These are phyloP conservation scores for Chironomus tentans DNA, from an alignment of 2,888 invertebrate species.

Conservation along the genomic window DNA sequence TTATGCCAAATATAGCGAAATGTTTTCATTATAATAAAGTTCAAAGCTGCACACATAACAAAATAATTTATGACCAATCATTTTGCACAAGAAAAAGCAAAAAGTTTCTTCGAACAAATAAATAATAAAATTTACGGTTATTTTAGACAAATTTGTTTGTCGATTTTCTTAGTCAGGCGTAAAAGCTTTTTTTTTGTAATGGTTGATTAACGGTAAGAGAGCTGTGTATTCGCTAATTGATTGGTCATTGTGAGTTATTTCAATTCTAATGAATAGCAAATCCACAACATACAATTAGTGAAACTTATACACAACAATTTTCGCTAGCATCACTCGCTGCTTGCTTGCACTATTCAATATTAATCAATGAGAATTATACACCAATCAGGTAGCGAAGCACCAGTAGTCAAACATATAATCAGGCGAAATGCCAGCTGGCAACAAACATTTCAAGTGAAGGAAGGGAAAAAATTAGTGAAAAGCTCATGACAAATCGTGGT, in stretches of 20 bases:
- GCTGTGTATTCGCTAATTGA: slow-evolving; percentile 17
- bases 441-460: background rate
- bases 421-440: background rate
- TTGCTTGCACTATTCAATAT: no score
- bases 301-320: no score
- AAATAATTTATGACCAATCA: slow-evolving; percentile 9
- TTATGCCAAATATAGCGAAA: no score
- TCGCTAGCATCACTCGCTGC: no score
- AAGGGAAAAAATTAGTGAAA: background rate
- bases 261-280: background rate
- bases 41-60: background rate
- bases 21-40: no score
- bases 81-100: background rate
- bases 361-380: no score
- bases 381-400: no score
- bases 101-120: background rate
- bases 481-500: slow-evolving; percentile 14
- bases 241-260: slow-evolving; percentile 9
- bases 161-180: background rate
- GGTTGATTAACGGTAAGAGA: slow-evolving; percentile 16
- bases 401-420: background rate
- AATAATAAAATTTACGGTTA: slow-evolving; percentile 6
- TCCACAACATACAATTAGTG: no score
- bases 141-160: slow-evolving; percentile 19
- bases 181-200: background rate